phyloP scores from a whole-genome alignment of 2,797 vertebrate genomes.

The Mormyrops boulengeri region DNA sequence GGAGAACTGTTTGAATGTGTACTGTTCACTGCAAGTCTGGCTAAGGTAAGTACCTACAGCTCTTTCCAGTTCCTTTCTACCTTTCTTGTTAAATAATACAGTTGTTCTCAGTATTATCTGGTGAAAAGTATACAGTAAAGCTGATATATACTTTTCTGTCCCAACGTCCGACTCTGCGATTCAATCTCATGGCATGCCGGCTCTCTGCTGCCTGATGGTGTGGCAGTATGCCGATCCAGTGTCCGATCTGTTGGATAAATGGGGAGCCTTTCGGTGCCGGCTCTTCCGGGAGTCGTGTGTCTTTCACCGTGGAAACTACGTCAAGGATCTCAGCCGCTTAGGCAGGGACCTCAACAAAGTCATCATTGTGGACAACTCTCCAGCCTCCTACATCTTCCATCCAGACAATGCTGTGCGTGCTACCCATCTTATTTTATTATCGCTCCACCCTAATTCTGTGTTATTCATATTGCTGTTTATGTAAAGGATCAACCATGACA shows the following conservation, averaged over 20 bases:
- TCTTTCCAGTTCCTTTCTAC: background rate
- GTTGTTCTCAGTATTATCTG: background rate
- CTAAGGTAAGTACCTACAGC: constrained; percentile 71
- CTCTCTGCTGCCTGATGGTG: background rate
- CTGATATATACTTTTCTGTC: background rate
- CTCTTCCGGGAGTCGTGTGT: constrained; percentile 96
- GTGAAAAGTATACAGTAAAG: constrained; percentile 1
- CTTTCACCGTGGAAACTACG: constrained; percentile 93
- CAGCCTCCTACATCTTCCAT: constrained; percentile 94
- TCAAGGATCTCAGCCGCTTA: constrained; percentile 92
- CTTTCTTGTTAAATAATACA: background rate
- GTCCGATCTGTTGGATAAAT: constrained; percentile 90
- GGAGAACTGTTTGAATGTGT: constrained; percentile 95
- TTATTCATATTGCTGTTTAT: background rate
- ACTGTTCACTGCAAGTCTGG: constrained; percentile 92
- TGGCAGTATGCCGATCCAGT: constrained; percentile 87
- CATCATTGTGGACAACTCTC: constrained; percentile 95
- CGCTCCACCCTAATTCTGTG: background rate
- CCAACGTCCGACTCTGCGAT: background rate
- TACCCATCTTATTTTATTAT: background rate
- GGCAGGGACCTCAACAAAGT: constrained; percentile 87
- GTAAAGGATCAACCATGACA: background rate
- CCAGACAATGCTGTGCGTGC: constrained; percentile 85
- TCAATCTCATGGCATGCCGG: background rate
- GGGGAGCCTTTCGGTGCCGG: constrained; percentile 83